A percentile compares a stretch with the other conserved stretches of the same genome.
Evolutionary conservation across 37 sponge, comb jelly and placozoan genomes (phyloP).

Genomic region (Chondrilla cf. caribensis): DNA sequence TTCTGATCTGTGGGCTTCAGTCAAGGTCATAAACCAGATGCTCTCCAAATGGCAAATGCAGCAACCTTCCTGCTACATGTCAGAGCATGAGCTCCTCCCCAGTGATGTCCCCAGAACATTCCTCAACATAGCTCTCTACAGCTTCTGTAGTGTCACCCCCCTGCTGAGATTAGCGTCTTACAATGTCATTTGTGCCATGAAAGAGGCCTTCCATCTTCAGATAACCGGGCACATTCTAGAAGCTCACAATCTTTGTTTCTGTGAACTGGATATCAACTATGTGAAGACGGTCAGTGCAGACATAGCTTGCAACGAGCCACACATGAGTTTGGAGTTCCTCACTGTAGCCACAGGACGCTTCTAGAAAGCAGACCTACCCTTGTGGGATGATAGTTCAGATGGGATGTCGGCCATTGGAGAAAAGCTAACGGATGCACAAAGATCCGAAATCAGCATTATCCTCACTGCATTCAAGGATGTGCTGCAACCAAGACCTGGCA

Average conservation of each 20-base stretch:
- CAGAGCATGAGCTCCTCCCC: constrained; percentile 76
- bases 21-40: constrained; percentile 34
- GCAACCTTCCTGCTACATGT: constrained; percentile 69
- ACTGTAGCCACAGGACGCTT: background rate
- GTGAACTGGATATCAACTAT: constrained; percentile 56
- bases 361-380: too few species aligned
- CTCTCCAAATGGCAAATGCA: constrained; percentile 74
- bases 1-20: constrained; percentile 31
- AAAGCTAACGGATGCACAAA: too few species aligned
- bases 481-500: background rate
- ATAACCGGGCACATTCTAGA: constrained; percentile 51
- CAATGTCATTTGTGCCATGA: constrained; percentile 81
- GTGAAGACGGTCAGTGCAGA: constrained; percentile 33
- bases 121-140: constrained; percentile 81
- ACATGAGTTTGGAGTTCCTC: constrained; percentile 82
- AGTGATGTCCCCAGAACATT: constrained; percentile 91
- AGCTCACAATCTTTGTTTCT: constrained; percentile 58
- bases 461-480: background rate
- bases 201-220: constrained; percentile 63
- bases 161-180: constrained; percentile 72
- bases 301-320: constrained; percentile 67
- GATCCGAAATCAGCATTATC: background rate
- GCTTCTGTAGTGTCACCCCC: constrained; percentile 61
- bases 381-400: too few species aligned
- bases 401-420: too few species aligned